phyloP scores from a whole-genome alignment of 2,113 vertebrate species.

The Neoarius graeffei region DNA sequence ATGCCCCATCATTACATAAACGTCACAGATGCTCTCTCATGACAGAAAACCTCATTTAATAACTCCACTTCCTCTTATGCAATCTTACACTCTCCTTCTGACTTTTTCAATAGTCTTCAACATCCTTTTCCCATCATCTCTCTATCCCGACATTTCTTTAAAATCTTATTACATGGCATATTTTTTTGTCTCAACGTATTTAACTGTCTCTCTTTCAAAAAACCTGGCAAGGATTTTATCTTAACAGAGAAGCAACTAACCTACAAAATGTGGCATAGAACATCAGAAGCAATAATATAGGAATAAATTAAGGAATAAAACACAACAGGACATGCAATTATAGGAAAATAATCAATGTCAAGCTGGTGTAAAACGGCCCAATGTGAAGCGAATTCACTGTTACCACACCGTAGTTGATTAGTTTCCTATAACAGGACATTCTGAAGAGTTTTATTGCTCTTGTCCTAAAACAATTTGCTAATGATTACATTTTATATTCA shows the following conservation, averaged over 20 bases:
- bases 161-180: not conserved
- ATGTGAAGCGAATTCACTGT: not conserved
- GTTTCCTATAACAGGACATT: not conserved
- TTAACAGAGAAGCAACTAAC: not conserved
- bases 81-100: not conserved
- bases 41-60: constrained; percentile 4
- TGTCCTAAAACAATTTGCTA: not conserved
- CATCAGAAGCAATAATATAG: not conserved
- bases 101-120: not conserved
- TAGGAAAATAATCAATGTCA: not conserved
- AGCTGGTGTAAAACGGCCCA: not conserved
- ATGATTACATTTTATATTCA: not conserved
- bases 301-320: not conserved
- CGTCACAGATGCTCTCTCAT: constrained; percentile 30
- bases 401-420: not conserved
- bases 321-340: not conserved
- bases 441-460: not conserved
- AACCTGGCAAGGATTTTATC: not conserved
- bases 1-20: constrained; percentile 37
- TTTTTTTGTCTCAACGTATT: not conserved
- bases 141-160: not conserved
- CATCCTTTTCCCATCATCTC: not conserved
- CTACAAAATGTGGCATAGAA: not conserved
- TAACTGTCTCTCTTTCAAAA: not conserved
- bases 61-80: not conserved